These are phyloP conservation scores for Pangasianodon gigas DNA, from an alignment of 2,113 vertebrate species.

Conservation along the genomic window DNA sequence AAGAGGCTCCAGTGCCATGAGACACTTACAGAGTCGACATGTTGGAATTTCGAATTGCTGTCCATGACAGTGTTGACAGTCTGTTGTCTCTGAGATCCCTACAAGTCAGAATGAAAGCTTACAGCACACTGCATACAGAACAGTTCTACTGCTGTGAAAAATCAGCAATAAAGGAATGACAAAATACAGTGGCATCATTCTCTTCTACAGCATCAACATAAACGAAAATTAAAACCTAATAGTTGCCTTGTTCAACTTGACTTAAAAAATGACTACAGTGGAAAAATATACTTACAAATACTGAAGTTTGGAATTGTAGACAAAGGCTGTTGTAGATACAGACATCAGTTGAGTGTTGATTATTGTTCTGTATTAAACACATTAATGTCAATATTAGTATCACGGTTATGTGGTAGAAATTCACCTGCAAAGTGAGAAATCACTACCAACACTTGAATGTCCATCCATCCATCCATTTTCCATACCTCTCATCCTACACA, in stretches of 20 bases:
- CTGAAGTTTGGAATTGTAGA: slow-evolving; percentile 88
- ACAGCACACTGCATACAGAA: background rate
- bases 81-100: slow-evolving; percentile 95
- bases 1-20: background rate
- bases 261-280: background rate
- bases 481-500: no score
- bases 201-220: background rate
- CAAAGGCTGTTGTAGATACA: slow-evolving; percentile 87
- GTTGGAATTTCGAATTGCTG: slow-evolving; percentile 87
- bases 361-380: slow-evolving; percentile 81
- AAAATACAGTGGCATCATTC: background rate
- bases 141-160: background rate
- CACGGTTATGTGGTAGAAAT: background rate
- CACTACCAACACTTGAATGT: background rate
- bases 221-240: background rate
- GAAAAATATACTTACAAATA: slow-evolving; percentile 79
- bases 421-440: background rate
- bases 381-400: background rate
- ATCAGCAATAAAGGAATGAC: background rate
- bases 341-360: slow-evolving; percentile 85
- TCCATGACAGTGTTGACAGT: slow-evolving; percentile 89
- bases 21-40: slow-evolving; percentile 85
- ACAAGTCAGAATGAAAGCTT: slow-evolving; percentile 45
- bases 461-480: no score
- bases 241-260: background rate